phyloP scores from a whole-genome alignment of 2,888 invertebrate species.

The Julus scandinavius region DNA sequence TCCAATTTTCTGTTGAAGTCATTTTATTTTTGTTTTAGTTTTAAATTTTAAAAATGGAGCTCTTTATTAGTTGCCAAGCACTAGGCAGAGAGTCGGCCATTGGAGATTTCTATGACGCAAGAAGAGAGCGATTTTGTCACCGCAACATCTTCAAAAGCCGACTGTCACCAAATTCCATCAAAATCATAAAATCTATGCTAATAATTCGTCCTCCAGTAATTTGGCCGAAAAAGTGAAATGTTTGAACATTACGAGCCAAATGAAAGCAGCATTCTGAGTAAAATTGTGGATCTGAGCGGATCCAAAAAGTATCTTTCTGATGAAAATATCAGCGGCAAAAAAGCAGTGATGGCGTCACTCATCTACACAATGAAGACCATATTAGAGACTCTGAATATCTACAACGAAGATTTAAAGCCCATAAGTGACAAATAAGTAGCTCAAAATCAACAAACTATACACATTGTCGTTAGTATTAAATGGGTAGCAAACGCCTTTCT shows the following conservation, averaged over 20 bases:
- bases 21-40: background rate
- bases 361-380: background rate
- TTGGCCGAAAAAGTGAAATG: background rate
- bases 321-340: background rate
- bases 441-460: background rate
- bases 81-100: background rate
- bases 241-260: background rate
- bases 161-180: background rate
- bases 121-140: background rate
- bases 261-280: background rate
- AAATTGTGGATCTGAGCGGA: background rate
- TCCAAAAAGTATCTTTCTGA: background rate
- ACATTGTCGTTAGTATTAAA: background rate
- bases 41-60: background rate
- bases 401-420: background rate
- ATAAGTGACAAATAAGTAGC: background rate
- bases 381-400: background rate
- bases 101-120: background rate
- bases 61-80: background rate
- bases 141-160: background rate
- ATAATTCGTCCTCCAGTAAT: background rate
- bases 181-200: too few relatives aligned
- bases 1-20: too few relatives aligned
- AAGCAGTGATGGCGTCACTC: background rate
- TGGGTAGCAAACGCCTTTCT: background rate